phyloP scores from a whole-genome alignment of 2,797 vertebrate species.

The Anisognathus igniventris region DNA sequence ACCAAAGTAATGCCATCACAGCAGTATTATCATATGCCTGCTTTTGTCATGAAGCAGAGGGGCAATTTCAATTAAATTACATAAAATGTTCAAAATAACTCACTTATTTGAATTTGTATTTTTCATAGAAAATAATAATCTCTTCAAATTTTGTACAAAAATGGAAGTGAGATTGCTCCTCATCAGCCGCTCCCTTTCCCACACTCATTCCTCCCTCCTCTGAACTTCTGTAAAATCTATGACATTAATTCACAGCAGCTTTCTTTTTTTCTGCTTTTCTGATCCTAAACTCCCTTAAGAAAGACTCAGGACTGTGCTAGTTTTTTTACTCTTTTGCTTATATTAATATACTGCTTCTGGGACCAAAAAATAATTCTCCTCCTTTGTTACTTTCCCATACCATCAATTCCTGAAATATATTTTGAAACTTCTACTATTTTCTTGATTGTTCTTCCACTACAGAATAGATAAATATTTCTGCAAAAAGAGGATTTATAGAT shows the following conservation, averaged over 20 bases:
- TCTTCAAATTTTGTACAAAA: background rate
- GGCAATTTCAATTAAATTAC: background rate
- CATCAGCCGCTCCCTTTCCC: background rate
- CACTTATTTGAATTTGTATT: background rate
- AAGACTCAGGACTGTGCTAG: background rate
- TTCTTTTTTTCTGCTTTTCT: background rate
- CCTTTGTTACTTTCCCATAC: background rate
- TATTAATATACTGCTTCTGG: background rate
- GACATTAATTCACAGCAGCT: background rate
- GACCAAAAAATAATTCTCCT: background rate
- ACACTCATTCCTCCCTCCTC: background rate
- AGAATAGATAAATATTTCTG: background rate
- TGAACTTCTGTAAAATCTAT: background rate
- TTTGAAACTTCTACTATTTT: background rate
- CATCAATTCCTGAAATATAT: background rate
- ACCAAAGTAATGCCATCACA: background rate
- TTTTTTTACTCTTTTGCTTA: background rate
- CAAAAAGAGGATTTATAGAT: background rate
- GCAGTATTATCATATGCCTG: accelerated
- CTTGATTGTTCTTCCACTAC: background rate
- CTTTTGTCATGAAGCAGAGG: background rate
- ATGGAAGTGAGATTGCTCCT: background rate
- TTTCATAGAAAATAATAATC: background rate
- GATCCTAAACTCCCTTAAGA: background rate
- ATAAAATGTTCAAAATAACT: background rate